phyloP scores from a whole-genome alignment of 2,888 invertebrate species.

The Cyrtodaria siliqua region DNA sequence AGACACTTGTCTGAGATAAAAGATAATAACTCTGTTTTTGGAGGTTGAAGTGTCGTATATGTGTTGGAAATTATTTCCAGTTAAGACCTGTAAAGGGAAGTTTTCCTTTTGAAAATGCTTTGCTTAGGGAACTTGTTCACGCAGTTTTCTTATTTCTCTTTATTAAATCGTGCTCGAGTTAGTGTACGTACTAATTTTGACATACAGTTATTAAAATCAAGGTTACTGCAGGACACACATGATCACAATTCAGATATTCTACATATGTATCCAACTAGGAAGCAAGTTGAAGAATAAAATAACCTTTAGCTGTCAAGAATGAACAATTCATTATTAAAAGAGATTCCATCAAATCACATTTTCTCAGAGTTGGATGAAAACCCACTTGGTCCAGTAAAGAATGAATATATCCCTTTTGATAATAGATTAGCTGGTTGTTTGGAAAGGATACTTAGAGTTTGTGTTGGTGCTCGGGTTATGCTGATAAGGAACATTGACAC shows the following conservation, averaged over 20 bases:
- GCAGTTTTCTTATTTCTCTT: slow-evolving; percentile 35
- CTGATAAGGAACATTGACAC: slow-evolving; percentile 41
- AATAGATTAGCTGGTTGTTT: slow-evolving; percentile 25
- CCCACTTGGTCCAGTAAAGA: slow-evolving; percentile 24
- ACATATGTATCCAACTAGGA: slow-evolving; percentile 27
- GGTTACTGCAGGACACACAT: slow-evolving; percentile 4
- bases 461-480: slow-evolving; percentile 40
- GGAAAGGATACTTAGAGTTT: slow-evolving; percentile 2
- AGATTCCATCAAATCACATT: slow-evolving; percentile 17
- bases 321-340: neutral
- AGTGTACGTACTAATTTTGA: slow-evolving; percentile 31
- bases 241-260: neutral
- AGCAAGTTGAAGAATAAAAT: slow-evolving; percentile 24
- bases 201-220: neutral
- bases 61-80: slow-evolving; percentile 63
- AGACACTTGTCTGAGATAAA: slow-evolving; percentile 42
- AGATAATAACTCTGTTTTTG: slow-evolving; percentile 42
- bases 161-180: slow-evolving; percentile 39
- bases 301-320: neutral
- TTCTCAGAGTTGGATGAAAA: slow-evolving; percentile 23
- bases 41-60: slow-evolving; percentile 53
- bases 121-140: slow-evolving; percentile 40
- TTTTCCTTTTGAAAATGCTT: slow-evolving; percentile 47
- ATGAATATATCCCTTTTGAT: slow-evolving; percentile 1
- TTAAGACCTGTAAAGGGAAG: slow-evolving; percentile 49